phyloP scores from a whole-genome alignment of 2,888 invertebrate genomes.

The Itoplectis maculator region DNA sequence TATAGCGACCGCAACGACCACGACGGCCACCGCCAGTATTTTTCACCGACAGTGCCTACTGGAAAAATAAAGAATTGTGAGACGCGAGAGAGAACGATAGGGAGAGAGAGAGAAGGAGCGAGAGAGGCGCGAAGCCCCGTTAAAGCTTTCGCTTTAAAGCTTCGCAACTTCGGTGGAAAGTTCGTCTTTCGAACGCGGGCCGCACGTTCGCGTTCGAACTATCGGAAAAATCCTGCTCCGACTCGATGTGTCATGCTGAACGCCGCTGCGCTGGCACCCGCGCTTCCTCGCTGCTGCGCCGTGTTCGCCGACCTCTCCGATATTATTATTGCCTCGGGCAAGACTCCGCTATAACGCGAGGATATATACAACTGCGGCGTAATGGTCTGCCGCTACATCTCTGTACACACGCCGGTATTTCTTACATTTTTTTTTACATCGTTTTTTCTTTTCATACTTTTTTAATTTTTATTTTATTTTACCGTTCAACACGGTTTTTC shows the following conservation, averaged over 20 bases:
- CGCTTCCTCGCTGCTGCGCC: conserved; percentile 65
- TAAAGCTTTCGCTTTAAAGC: conserved; percentile 81
- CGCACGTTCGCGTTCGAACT: conserved; percentile 75
- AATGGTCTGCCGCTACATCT: not conserved
- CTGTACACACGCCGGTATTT: conserved; percentile 11
- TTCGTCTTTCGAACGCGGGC: conserved; percentile 67
- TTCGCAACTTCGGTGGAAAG: conserved; percentile 78
- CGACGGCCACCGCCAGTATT: conserved; percentile 7
- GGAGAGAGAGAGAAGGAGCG: conserved; percentile 14
- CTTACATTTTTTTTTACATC: conserved; percentile 21
- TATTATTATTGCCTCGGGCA: conserved; percentile 78
- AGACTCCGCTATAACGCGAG: conserved; percentile 61
- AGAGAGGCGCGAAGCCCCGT: conserved; percentile 77
- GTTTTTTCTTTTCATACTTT: conserved; percentile 31
- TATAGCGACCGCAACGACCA: conserved; percentile 32
- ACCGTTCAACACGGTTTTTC: not conserved
- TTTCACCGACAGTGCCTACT: conserved; percentile 30
- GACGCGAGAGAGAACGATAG: conserved; percentile 38
- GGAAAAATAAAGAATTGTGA: conserved; percentile 49
- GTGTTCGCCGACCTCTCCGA: conserved; percentile 77
- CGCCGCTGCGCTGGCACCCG: conserved; percentile 47
- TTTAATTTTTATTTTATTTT: not conserved
- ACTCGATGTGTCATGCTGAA: conserved; percentile 45
- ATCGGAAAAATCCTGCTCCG: conserved; percentile 76
- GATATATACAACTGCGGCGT: conserved; percentile 1